These are phyloP conservation scores for Capromys pilorides DNA, from an alignment of 2,797 vertebrate genomes.

Conservation along the genomic window DNA sequence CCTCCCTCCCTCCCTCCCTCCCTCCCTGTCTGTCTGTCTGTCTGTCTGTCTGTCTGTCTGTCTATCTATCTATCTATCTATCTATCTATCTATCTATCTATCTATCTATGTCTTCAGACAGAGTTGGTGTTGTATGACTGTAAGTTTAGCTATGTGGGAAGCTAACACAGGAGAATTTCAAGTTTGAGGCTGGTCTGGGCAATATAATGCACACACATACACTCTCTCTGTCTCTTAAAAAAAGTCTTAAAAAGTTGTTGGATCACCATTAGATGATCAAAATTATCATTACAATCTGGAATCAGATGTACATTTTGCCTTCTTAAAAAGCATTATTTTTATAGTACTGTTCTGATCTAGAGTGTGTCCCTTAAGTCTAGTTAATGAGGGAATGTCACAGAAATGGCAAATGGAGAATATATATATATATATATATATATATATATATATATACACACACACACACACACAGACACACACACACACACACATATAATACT, in stretches of 20 bases:
- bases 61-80: too few species aligned
- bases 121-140: neutral
- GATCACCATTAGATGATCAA: neutral
- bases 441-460: too few species aligned
- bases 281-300: neutral
- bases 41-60: too few species aligned
- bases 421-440: too few species aligned
- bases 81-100: too few species aligned
- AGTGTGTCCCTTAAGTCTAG: neutral
- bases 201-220: neutral
- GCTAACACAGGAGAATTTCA: neutral
- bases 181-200: neutral
- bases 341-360: neutral
- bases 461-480: too few species aligned
- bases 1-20: too few species aligned
- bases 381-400: neutral
- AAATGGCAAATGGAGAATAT: neutral
- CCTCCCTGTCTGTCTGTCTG: too few species aligned
- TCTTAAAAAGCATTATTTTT: neutral
- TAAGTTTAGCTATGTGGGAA: neutral
- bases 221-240: too few species aligned
- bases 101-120: neutral
- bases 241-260: neutral
- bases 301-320: neutral
- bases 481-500: too few species aligned